These are phyloP conservation scores for Melanotaenia boesemani DNA, from an alignment of 2,797 vertebrate genomes.

Conservation along the genomic window DNA sequence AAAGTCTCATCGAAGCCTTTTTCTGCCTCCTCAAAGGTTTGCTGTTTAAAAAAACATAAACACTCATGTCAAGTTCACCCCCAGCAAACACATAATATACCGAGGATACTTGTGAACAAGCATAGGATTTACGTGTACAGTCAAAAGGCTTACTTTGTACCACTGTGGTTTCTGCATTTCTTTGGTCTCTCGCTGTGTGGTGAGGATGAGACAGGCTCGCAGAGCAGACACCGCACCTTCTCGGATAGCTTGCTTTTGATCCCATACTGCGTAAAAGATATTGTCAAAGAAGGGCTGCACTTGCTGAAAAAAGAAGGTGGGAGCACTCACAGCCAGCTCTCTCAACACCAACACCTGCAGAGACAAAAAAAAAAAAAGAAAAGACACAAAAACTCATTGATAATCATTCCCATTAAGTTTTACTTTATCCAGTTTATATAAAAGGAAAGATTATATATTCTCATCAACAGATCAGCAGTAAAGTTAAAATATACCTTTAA, in stretches of 20 bases:
- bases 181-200: slow-evolving; percentile 97
- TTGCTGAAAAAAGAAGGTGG: slow-evolving; percentile 99
- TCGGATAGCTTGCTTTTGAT: slow-evolving; percentile 97
- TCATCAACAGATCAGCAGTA: background rate
- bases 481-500: background rate
- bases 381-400: background rate
- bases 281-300: slow-evolving; percentile 99
- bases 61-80: background rate
- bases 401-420: background rate
- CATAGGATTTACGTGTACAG: background rate
- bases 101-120: too few relatives aligned
- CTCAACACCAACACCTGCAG: slow-evolving; percentile 93
- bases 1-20: slow-evolving; percentile 97
- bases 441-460: background rate
- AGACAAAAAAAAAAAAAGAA: background rate
- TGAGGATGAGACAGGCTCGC: slow-evolving; percentile 95
- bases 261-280: slow-evolving; percentile 98
- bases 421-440: background rate
- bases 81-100: background rate
- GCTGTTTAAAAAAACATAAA: slow-evolving; percentile 77
- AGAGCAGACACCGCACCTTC: slow-evolving; percentile 97
- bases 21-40: slow-evolving; percentile 98
- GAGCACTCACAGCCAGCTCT: slow-evolving; percentile 96
- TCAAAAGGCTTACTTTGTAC: slow-evolving; percentile 90
- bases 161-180: slow-evolving; percentile 99